Evolutionary conservation across 2,888 invertebrate genomes (phyloP), one percentile per base, ranked within the genome.

Genomic region (Sminthurides aquaticus): DNA sequence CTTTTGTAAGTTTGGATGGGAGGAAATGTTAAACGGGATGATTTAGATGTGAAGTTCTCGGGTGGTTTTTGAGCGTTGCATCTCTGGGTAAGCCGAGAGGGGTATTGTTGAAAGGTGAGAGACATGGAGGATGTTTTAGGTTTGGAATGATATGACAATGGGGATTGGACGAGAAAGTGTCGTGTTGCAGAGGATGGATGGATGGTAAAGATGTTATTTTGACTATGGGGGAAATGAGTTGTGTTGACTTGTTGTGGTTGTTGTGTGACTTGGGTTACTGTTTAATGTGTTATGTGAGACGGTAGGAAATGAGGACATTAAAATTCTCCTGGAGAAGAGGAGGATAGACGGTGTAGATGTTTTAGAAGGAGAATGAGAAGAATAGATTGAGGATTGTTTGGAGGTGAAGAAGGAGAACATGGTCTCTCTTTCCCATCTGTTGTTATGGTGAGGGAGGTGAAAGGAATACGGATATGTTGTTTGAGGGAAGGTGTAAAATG

Each of bases 241-340:
- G 28, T 60, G 60, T 60, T 58, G 60, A 49, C 28, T 60, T 22
- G 25, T 60, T 24, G 60, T 27, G 60, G 57, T 58, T 48, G 25
- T 62, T 57, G 49, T 62, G 27, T 22, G 20, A 57, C 49, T 55
- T 22, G 24, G 28, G 43, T 27, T 48, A 22, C 27, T 24, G 52
- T 61, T 25, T 49, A 60, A 25, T 28, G 56, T 60, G 48, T 52
- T 34, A 48, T 28, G 26, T 18, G 26, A 24, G 57, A 58, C 60
- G 48, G 49, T 28, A 60, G 68, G 71, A 71, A 71, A 71, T 71
- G 69, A 69, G 71, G 69, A 67, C 69, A 71, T 71, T 71, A 71
- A 66, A 69, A 71, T 71, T 71, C 71, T 60, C 66, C 67, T 48
- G 43, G 52, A 48, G 43, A 49, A 60, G 43, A 58, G 28, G 8